Evolutionary conservation across 92 coral and sea anemone species (phyloP), one percentile per base, ranked within the genome.

Genomic region (Umimayanthus kanabou): DNA sequence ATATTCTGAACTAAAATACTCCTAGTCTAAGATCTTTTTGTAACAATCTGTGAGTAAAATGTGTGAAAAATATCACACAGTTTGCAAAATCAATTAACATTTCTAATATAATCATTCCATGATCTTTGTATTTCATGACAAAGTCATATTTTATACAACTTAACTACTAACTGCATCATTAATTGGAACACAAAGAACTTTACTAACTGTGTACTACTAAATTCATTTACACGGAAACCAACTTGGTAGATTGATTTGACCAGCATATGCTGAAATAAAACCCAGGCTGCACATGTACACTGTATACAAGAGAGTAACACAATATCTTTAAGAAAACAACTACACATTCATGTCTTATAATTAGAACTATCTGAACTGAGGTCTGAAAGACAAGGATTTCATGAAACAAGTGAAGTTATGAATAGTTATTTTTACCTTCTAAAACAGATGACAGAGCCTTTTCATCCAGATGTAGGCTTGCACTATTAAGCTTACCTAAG

Each of bases 11-110:
- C 69, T 20, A 8, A 18, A 61, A 2, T 61, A 53, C 14, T 11
- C 18, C 58, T 13, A 22, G 26, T 61, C 69, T 61, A 22, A 22
- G 25, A 61, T 20, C 26, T 20, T 53, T 71, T 71, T 71, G 40
- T 71, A 71, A 29, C 28, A 33, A 7, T 67, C 14, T 67, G 73
- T 7, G 14, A n/a, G 11, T 25, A 6, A 13, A 33, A 18, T 13
- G 22, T 33, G 8, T 3, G 22, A 18, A 2, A 14, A 75, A 75
- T 3, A 33, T 75, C 42, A 75, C 79, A 75, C 50, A 75, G 79
- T 75, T 43, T 16, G 79, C 53, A 75, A 75, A 39, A 39, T 26
- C 53, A 75, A 75, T 75, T 75, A 75, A 75, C 29, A 43, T 75
- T 75, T 33, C n/a, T 61, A 22, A 61, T 4, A 2, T 6, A 61